A percentile compares a stretch with the other conserved stretches of the same genome.
These are phyloP conservation scores for Stenoptilia bipunctidactyla DNA, from an alignment of 2,888 invertebrate species.

Conservation along the genomic window DNA sequence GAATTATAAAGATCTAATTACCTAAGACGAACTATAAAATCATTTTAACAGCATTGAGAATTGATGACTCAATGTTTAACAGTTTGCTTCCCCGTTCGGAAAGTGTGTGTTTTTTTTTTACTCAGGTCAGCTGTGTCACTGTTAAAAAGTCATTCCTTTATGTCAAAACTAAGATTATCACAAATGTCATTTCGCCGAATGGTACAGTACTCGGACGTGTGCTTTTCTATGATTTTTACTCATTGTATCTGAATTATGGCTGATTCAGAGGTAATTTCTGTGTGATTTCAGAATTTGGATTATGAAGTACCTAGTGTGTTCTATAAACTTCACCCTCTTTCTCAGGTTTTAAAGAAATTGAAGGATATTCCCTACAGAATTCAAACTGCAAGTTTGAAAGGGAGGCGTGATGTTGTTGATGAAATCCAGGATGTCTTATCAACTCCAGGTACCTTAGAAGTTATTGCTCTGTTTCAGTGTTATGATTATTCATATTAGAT, in stretches of 20 bases:
- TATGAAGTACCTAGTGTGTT: constrained; percentile 2
- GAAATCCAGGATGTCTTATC: constrained; percentile 79
- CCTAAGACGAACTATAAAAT: too few species aligned
- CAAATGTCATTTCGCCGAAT: constrained; percentile 10
- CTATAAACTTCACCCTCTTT: constrained; percentile 18
- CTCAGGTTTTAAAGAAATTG: constrained; percentile 75
- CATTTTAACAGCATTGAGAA: too few species aligned
- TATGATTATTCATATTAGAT: too few species aligned
- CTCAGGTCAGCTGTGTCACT: too few species aligned
- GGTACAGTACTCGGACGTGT: constrained; percentile 37
- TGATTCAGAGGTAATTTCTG: constrained; percentile 74
- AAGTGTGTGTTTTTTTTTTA: too few species aligned
- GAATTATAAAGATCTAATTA: too few species aligned
- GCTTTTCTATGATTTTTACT: constrained; percentile 29
- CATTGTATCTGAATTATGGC: constrained; percentile 72
- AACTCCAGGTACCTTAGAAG: constrained; percentile 73
- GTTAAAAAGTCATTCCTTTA: too few species aligned
- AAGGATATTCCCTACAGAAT: constrained; percentile 81
- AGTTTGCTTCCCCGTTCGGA: too few species aligned
- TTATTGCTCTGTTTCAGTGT: too few species aligned
- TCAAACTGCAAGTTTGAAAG: constrained; percentile 79
- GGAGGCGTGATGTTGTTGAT: constrained; percentile 75
- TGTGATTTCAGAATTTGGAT: constrained; percentile 4
- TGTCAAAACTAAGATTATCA: constrained; percentile 10
- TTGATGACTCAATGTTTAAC: too few species aligned